Evolutionary conservation across 1,140 invertebrate species (phyloP).

Genomic region (Amphibalanus amphitrite): DNA sequence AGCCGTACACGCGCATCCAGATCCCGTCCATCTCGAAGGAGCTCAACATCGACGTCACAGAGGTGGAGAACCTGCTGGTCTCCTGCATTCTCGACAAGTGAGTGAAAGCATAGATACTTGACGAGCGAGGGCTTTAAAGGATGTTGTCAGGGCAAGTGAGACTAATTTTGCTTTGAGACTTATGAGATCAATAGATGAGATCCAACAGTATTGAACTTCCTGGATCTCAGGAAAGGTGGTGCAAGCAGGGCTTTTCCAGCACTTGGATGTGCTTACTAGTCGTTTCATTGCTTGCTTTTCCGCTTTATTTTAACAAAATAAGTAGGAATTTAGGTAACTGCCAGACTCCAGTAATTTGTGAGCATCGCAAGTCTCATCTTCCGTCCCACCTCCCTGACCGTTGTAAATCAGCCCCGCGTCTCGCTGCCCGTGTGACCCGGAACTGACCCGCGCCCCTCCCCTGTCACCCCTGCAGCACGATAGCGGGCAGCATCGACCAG

Average conservation of each 20-base stretch:
- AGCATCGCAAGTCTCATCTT: too few species aligned
- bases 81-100: slow-evolving; percentile 95
- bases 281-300: too few species aligned
- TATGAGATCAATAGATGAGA: too few species aligned
- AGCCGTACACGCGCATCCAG: slow-evolving; percentile 94
- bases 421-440: too few species aligned
- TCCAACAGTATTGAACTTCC: slow-evolving; percentile 2
- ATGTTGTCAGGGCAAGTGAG: too few species aligned
- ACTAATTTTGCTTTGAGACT: too few species aligned
- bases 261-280: slow-evolving; percentile 4
- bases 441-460: too few species aligned
- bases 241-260: slow-evolving; percentile 5
- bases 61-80: slow-evolving; percentile 94
- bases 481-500: slow-evolving; percentile 84
- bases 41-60: slow-evolving; percentile 84
- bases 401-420: slow-evolving; percentile 4
- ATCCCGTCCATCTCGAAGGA: slow-evolving; percentile 97
- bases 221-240: slow-evolving; percentile 5
- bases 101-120: slow-evolving; percentile 86
- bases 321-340: too few species aligned
- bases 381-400: too few species aligned
- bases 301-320: too few species aligned
- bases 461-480: slow-evolving; percentile 47
- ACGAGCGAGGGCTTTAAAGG: too few species aligned
- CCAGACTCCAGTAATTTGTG: too few species aligned